These are phyloP conservation scores for Chamaea fasciata DNA, from an alignment of 2,113 vertebrate genomes.

Conservation along the genomic window DNA sequence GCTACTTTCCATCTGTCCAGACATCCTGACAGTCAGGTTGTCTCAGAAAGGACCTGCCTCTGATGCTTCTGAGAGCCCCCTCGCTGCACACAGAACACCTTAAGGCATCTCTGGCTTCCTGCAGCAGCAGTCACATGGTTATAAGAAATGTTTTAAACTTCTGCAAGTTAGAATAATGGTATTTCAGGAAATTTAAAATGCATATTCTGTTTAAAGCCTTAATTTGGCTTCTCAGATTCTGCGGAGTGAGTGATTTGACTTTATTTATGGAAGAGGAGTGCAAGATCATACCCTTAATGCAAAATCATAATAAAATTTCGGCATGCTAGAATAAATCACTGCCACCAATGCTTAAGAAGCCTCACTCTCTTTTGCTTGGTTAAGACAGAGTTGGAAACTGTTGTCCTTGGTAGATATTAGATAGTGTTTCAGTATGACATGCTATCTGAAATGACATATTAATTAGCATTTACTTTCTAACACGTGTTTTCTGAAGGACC, in stretches of 20 bases:
- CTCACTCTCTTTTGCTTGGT: neutral
- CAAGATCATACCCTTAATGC: neutral
- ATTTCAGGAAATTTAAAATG: neutral
- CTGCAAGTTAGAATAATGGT: neutral
- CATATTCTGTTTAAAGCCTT: neutral
- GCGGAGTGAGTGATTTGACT: neutral
- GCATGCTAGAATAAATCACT: neutral
- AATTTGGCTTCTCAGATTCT: neutral
- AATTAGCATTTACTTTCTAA: slow-evolving; percentile 23
- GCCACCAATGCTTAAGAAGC: neutral
- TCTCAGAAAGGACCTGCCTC: neutral
- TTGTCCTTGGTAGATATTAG: neutral
- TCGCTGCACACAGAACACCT: neutral
- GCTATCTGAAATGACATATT: neutral
- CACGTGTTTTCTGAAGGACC: neutral
- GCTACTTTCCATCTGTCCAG: neutral
- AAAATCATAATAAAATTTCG: neutral
- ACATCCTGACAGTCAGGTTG: neutral
- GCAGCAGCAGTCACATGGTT: neutral
- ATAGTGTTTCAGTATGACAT: neutral
- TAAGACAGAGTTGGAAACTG: neutral
- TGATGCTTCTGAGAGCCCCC: neutral
- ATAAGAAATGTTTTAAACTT: neutral
- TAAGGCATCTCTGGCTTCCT: neutral
- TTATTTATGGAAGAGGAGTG: neutral